Percentiles rank a stretch among this genome's conserved stretches.
Evolutionary conservation across 2,888 invertebrate species (phyloP).

Genomic region (Baronia brevicornis): DNA sequence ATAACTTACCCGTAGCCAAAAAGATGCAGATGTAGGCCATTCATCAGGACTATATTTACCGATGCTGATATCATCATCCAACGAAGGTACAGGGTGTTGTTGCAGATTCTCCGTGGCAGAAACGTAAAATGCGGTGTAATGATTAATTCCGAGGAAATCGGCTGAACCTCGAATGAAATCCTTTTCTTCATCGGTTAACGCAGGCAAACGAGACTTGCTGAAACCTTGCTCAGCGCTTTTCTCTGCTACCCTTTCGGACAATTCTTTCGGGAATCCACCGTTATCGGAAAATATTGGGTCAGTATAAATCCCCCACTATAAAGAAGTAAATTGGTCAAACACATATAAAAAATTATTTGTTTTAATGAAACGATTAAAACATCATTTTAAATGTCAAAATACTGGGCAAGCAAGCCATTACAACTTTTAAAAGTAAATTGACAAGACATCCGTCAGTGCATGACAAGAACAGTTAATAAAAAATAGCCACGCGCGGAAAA

Average conservation of each 20-base stretch:
- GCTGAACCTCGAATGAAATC: constrained; percentile 36
- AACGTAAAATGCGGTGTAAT: constrained; percentile 71
- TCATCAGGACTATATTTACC: constrained; percentile 27
- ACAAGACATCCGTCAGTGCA: too few species aligned
- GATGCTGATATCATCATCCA: constrained; percentile 33
- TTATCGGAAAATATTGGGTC: constrained; percentile 63
- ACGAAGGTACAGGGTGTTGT: constrained; percentile 28
- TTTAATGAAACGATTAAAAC: background rate
- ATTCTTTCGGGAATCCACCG: constrained; percentile 71
- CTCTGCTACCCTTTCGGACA: constrained; percentile 54
- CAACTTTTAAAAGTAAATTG: too few species aligned
- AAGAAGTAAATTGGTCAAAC: too few species aligned
- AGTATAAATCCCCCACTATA: constrained; percentile 59
- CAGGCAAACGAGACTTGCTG: constrained; percentile 33
- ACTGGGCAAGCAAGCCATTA: too few species aligned
- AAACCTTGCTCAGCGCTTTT: constrained; percentile 38
- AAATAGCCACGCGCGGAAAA: too few species aligned
- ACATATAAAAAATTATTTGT: too few species aligned
- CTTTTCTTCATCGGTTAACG: constrained; percentile 34
- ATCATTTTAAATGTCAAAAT: too few species aligned
- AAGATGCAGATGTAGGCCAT: constrained; percentile 36
- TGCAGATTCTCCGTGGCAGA: constrained; percentile 31
- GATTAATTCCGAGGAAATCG: constrained; percentile 77
- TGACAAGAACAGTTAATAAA: too few species aligned
- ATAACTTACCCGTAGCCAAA: constrained; percentile 42